Base-by-base conservation (phyloP, 2,797 vertebrate species). In the Sebastes minor region DNA sequence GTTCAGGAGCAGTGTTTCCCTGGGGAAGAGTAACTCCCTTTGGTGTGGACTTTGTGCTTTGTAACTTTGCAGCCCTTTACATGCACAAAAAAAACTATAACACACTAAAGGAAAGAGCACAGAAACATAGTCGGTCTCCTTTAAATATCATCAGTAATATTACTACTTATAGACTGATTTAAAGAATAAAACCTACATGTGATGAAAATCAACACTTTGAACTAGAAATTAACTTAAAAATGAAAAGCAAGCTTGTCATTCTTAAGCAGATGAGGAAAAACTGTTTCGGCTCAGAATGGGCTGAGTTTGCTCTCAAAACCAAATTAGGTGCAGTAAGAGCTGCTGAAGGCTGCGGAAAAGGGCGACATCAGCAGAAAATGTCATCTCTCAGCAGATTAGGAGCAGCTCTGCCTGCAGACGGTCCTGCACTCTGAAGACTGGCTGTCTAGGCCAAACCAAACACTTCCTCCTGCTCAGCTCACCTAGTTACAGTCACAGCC, bases 361-460 rank as follows among this genome's bases (percentile, higher is more conserved):
- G 56, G 61, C 20, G 1, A 71, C 81, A 86, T 93, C 88, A 92
- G 92, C 90, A 92, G 69, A 93, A 93, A 93, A 92, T 71, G 30
- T 78, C 74, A 81, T 77, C 62, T 83, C 85, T 93, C 89, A 92
- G 86, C 89, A 93, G 76, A 85, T 38, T 73, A 61, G 46, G 42
- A 77, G 69, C 71, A 76, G 81, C 46, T 28, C 64, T 49, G 71
- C 68, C 84, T 84, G 69, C 56, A 82, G 71, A 32, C 74, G 60
- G 46, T 85, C 52, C 80, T 64, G 28, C 63, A 18, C 33, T 73
- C 57, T 59, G 46, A 75, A 69, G 53, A 49, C 74, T 27, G 59
- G 66, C 69, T 57, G 66, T 86, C 80, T 22, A 1, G 76, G 9
- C 30, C 28, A 80, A 83, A 78, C 60, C 8, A 56, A 60, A 70